These are phyloP conservation scores for Lindbergichthys nudifrons DNA, from an alignment of 2,797 vertebrate genomes.

Conservation along the genomic window DNA sequence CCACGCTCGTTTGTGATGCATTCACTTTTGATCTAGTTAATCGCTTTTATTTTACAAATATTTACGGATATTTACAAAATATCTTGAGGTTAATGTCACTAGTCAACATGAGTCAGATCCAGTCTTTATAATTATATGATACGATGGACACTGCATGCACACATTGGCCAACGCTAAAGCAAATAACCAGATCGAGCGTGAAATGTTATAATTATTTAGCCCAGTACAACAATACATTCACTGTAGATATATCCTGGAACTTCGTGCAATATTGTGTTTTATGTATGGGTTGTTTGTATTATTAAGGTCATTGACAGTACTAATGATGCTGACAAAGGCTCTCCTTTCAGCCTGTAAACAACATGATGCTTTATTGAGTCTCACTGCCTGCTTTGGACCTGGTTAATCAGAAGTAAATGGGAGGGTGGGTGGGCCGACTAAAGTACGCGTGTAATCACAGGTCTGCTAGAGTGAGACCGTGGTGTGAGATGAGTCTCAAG, in stretches of 20 bases:
- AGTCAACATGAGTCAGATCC: conserved; percentile 32
- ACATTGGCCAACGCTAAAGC: background rate
- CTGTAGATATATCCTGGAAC: background rate
- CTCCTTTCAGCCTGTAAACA: conserved; percentile 47
- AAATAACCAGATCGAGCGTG: background rate
- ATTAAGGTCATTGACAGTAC: conserved; percentile 11
- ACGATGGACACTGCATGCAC: conserved; percentile 6
- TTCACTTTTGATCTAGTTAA: conserved; percentile 50
- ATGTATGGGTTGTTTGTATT: conserved; percentile 26
- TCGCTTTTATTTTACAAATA: conserved; percentile 37
- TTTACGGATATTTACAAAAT: too few relatives aligned
- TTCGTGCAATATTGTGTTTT: background rate
- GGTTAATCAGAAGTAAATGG: conserved; percentile 38
- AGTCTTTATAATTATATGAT: conserved; percentile 26
- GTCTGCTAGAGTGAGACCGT: conserved; percentile 69
- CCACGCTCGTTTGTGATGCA: conserved; percentile 36
- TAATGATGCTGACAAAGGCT: conserved; percentile 46
- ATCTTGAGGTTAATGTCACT: conserved; percentile 45
- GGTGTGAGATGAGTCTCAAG: conserved; percentile 76
- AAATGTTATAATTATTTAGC: background rate
- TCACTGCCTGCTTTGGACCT: conserved; percentile 40
- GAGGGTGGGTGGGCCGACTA: conserved; percentile 16
- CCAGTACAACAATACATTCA: background rate
- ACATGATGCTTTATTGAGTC: conserved; percentile 50
- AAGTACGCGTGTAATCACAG: conserved; percentile 59